These are phyloP conservation scores for Bilobella aurantiaca DNA, from an alignment of 1,140 invertebrate species.

Conservation along the genomic window DNA sequence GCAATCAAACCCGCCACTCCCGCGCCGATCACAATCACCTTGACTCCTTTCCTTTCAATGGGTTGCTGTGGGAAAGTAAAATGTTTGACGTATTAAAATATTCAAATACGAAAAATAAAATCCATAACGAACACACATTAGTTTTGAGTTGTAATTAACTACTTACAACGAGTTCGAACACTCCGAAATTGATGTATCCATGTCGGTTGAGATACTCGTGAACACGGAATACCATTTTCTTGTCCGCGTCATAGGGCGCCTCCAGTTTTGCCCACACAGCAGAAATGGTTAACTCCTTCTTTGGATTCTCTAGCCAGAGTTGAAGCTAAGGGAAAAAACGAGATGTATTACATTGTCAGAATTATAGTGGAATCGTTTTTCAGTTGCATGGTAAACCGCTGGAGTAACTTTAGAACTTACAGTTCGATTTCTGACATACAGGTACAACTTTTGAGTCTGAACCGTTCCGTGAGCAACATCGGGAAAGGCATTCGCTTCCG, in stretches of 20 bases:
- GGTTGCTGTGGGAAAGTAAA: slow-evolving; percentile 17
- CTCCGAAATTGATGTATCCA: slow-evolving; percentile 96
- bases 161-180: slow-evolving; percentile 70
- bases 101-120: too few species aligned
- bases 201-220: slow-evolving; percentile 90
- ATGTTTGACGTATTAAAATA: neutral
- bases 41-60: slow-evolving; percentile 72
- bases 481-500: slow-evolving; percentile 85
- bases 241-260: slow-evolving; percentile 84
- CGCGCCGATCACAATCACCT: slow-evolving; percentile 90
- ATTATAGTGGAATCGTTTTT: neutral
- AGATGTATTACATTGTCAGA: slow-evolving; percentile 10
- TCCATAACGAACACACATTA: too few species aligned
- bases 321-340: slow-evolving; percentile 54
- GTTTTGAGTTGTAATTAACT: neutral
- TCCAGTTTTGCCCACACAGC: slow-evolving; percentile 71
- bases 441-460: slow-evolving; percentile 78
- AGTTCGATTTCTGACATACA: slow-evolving; percentile 84
- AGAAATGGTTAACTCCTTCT: slow-evolving; percentile 76
- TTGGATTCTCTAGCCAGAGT: slow-evolving; percentile 93
- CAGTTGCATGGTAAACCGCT: neutral
- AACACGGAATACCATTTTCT: slow-evolving; percentile 65
- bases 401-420: too few species aligned
- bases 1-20: slow-evolving; percentile 88
- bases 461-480: slow-evolving; percentile 69